phyloP scores from a whole-genome alignment of 2,797 vertebrate genomes.

The Sternarchorhynchus goeldii region DNA sequence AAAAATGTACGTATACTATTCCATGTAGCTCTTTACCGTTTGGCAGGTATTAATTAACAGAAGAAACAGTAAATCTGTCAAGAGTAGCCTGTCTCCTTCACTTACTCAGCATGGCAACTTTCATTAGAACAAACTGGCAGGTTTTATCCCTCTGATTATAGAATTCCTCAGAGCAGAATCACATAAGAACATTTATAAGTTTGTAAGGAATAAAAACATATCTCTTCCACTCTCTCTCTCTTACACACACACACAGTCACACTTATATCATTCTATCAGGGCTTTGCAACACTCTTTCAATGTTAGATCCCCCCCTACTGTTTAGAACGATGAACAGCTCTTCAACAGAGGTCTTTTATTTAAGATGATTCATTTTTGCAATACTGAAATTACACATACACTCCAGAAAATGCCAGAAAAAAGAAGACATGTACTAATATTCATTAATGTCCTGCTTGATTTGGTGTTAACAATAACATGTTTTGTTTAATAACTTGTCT shows the following conservation, averaged over 20 bases:
- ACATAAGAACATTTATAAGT: conserved; percentile 16
- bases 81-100: conserved; percentile 37
- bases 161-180: not conserved
- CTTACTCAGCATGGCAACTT: conserved; percentile 39
- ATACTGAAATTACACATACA: too few species aligned
- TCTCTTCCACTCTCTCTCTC: too few species aligned
- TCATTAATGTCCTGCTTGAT: too few species aligned
- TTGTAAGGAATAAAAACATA: too few species aligned
- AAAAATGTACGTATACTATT: conserved; percentile 64
- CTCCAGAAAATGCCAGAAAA: too few species aligned
- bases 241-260: too few species aligned
- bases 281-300: not conserved
- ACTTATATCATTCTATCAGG: not conserved
- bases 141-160: conserved; percentile 45
- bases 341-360: not conserved
- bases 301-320: conserved; percentile 49
- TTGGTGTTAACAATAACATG: too few species aligned
- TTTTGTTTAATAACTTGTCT: too few species aligned
- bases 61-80: conserved; percentile 68
- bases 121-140: conserved; percentile 4
- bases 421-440: too few species aligned
- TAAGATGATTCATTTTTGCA: not conserved
- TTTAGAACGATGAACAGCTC: conserved; percentile 1
- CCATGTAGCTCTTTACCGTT: conserved; percentile 60
- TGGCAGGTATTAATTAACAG: conserved; percentile 74